These are phyloP conservation scores for Platalea minor DNA, from an alignment of 2,797 vertebrate species.

Conservation along the genomic window DNA sequence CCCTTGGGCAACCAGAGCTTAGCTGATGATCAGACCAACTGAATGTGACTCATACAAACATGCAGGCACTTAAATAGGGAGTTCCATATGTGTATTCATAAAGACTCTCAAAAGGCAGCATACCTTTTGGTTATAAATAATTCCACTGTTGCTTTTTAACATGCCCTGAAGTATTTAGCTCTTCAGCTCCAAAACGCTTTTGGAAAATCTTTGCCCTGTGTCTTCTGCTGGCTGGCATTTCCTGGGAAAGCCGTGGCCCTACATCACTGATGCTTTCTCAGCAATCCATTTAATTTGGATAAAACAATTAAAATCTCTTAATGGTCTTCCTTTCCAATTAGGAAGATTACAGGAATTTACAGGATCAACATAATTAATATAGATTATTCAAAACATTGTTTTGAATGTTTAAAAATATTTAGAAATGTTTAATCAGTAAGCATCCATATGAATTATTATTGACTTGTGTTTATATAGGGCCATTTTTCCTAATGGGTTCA, in stretches of 20 bases:
- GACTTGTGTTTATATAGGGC: neutral
- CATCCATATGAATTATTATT: neutral
- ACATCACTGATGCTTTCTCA: neutral
- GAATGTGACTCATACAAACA: neutral
- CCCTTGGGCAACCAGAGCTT: neutral
- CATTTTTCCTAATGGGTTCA: neutral
- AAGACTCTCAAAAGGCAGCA: neutral
- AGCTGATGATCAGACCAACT: neutral
- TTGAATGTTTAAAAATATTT: neutral
- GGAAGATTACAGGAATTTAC: neutral
- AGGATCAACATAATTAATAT: neutral
- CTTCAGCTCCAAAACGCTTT: neutral
- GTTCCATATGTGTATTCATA: neutral
- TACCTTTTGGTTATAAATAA: neutral
- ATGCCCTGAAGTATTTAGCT: neutral
- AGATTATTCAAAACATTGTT: neutral
- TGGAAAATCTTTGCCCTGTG: neutral
- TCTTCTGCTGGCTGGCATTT: neutral
- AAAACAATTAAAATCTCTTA: neutral
- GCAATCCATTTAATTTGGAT: neutral
- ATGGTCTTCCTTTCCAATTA: neutral
- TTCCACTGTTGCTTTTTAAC: neutral
- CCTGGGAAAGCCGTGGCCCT: neutral
- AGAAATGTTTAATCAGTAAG: neutral
- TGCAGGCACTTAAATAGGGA: neutral